Evolutionary conservation across 1,140 invertebrate species (phyloP).

Genomic region (Drosophila suzukii): DNA sequence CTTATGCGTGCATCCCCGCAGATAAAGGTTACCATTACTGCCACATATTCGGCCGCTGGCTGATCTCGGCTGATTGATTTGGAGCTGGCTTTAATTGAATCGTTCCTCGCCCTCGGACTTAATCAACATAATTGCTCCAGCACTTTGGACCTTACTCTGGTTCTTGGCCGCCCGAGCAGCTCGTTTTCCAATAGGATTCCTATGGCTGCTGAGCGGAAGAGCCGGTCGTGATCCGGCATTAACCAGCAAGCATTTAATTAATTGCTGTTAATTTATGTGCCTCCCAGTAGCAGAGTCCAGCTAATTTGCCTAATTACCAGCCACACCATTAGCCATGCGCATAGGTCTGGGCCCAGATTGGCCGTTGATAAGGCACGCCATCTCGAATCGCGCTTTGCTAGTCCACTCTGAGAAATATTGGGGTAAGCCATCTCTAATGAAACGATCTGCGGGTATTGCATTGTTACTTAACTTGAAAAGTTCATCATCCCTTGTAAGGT

Average conservation of each 20-base stretch:
- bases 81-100: slow-evolving; percentile 75
- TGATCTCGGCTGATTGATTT: slow-evolving; percentile 69
- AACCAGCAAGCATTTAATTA: slow-evolving; percentile 56
- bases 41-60: slow-evolving; percentile 15
- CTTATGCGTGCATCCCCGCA: slow-evolving; percentile 4
- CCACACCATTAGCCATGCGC: slow-evolving; percentile 66
- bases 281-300: slow-evolving; percentile 46
- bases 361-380: slow-evolving; percentile 66
- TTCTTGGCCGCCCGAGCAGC: slow-evolving; percentile 18
- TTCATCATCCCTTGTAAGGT: no score
- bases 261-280: slow-evolving; percentile 62
- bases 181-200: slow-evolving; percentile 13
- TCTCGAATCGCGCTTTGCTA: slow-evolving; percentile 2
- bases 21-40: slow-evolving; percentile 39
- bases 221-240: slow-evolving; percentile 35
- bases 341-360: slow-evolving; percentile 37
- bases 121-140: slow-evolving; percentile 66
- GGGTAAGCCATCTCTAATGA: no score
- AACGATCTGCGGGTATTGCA: no score
- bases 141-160: slow-evolving; percentile 1
- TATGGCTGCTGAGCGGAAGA: slow-evolving; percentile 23
- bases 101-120: slow-evolving; percentile 46
- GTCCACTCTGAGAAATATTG: slow-evolving; percentile 11
- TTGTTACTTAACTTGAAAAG: no score
- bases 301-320: slow-evolving; percentile 76